A percentile compares a stretch with the other conserved stretches of the same genome.
Conservation (phyloP, 2,888 invertebrate species). For the Pandemis corylana region DNA sequence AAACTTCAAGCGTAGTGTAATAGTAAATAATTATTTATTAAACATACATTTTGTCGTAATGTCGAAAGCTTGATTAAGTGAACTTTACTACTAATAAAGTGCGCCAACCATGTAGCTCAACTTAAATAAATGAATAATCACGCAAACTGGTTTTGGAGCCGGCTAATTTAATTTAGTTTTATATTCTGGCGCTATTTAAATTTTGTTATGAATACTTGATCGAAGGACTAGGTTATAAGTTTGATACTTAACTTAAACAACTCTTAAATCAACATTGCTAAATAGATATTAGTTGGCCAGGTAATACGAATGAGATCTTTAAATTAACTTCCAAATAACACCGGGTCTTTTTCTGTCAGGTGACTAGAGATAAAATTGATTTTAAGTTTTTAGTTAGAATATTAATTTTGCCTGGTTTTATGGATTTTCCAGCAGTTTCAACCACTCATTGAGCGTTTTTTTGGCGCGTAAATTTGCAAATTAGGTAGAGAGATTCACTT, state of each 20-base stretch:
- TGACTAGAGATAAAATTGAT: background rate
- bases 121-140: conserved; percentile 6
- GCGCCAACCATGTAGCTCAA: background rate
- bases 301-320: background rate
- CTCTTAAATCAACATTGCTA: background rate
- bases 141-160: conserved; percentile 1
- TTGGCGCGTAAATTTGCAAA: too few relatives aligned
- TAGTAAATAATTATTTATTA: background rate
- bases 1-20: background rate
- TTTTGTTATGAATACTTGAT: background rate
- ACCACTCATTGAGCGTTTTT: too few relatives aligned
- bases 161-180: conserved; percentile 12
- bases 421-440: too few relatives aligned
- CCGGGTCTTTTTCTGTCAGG: background rate
- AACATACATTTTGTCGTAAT: background rate
- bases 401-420: background rate
- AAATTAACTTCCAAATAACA: background rate
- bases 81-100: conserved; percentile 4
- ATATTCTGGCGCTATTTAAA: conserved; percentile 14
- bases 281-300: background rate
- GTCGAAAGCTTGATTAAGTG: background rate
- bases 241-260: background rate
- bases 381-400: background rate
- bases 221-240: background rate
- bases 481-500: too few relatives aligned